Evolutionary conservation across 1,140 invertebrate genomes (phyloP).

Genomic region (Lepeophtheirus salmonis): DNA sequence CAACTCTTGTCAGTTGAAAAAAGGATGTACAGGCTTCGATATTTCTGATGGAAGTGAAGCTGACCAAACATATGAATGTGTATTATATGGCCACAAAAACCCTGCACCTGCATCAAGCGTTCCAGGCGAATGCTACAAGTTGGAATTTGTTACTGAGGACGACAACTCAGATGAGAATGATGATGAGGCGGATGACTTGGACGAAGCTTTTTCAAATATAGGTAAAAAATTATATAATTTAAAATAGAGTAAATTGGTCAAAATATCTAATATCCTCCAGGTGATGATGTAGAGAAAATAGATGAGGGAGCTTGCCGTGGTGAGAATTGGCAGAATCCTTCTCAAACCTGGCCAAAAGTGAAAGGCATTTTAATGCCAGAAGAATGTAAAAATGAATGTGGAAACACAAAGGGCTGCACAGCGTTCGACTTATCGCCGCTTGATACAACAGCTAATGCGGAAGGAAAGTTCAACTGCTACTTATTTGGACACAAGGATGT

Average conservation of each 20-base stretch:
- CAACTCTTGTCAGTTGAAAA: conserved; percentile 7
- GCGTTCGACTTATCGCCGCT: conserved; percentile 7
- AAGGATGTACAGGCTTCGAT: conserved; percentile 16
- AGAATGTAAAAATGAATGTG: conserved; percentile 11
- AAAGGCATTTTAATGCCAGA: conserved; percentile 4
- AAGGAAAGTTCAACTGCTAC: conserved; percentile 9
- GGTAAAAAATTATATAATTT: no score
- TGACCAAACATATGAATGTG: neutral
- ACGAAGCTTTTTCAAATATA: no score
- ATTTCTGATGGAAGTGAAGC: conserved; percentile 4
- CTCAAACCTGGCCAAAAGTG: conserved; percentile 1
- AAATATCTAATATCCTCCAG: no score
- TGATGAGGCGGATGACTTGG: conserved; percentile 2
- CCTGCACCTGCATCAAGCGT: conserved; percentile 1
- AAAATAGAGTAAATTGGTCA: no score
- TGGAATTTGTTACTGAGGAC: neutral
- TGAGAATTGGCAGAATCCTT: conserved; percentile 1
- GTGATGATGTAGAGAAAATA: neutral
- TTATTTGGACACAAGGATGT: conserved; percentile 16
- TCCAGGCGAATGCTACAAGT: conserved; percentile 8
- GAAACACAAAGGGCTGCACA: conserved; percentile 6
- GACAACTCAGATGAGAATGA: neutral
- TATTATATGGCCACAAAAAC: conserved; percentile 12
- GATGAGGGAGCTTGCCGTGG: conserved; percentile 10
- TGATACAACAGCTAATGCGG: neutral